These are phyloP conservation scores for Sylvicola fuscatus DNA, from an alignment of 2,888 invertebrate genomes.

Conservation along the genomic window DNA sequence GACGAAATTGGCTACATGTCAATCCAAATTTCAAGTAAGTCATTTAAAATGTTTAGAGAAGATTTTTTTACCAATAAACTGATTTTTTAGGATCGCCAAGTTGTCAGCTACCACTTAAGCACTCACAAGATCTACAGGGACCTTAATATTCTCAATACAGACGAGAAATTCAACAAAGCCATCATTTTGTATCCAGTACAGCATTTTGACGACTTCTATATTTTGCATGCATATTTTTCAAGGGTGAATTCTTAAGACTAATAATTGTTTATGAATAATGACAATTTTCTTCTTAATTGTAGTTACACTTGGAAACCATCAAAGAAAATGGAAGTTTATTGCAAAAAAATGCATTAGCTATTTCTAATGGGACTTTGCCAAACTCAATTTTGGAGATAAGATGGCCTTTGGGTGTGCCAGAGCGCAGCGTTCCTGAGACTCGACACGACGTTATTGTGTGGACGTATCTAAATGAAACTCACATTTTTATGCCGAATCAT, in stretches of 20 bases:
- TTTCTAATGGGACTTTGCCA: constrained; percentile 27
- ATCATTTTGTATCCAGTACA: constrained; percentile 44
- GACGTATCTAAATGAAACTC: constrained; percentile 68
- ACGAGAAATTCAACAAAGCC: constrained; percentile 30
- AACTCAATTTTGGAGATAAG: constrained; percentile 31
- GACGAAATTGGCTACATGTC: constrained; percentile 23
- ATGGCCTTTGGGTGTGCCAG: constrained; percentile 59
- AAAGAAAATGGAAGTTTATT: constrained; percentile 18
- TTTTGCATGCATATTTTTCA: constrained; percentile 50
- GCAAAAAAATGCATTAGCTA: constrained; percentile 21
- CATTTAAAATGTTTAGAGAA: neutral
- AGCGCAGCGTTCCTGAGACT: constrained; percentile 42
- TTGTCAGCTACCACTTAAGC: constrained; percentile 15
- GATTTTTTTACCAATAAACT: neutral
- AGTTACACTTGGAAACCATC: constrained; percentile 28
- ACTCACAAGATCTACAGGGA: constrained; percentile 26
- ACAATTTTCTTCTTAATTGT: constrained; percentile 5
- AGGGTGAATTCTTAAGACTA: constrained; percentile 28
- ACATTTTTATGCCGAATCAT: constrained; percentile 65
- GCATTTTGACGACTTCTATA: constrained; percentile 39
- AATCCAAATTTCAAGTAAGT: constrained; percentile 27
- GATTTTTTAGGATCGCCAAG: constrained; percentile 15
- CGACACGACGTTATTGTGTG: constrained; percentile 71
- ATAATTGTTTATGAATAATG: neutral
- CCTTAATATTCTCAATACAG: constrained; percentile 22